Percentiles rank a stretch among this genome's conserved stretches.
These are phyloP conservation scores for Eubucco bourcierii DNA, from an alignment of 2,113 vertebrate species.

Conservation along the genomic window DNA sequence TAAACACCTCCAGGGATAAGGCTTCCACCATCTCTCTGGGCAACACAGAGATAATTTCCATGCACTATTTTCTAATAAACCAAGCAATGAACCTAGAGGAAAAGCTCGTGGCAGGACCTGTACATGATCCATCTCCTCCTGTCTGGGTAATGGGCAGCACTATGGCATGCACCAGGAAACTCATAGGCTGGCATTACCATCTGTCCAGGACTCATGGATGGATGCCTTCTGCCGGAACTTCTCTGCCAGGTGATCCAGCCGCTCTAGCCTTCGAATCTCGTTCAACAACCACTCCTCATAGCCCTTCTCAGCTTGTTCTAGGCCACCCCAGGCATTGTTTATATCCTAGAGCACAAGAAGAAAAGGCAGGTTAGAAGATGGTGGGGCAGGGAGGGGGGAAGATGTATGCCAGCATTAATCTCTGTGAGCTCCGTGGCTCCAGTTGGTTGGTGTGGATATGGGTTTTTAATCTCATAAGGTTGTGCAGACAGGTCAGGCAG, in stretches of 20 bases:
- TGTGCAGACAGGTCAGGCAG: neutral
- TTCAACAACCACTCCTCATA: constrained; percentile 98
- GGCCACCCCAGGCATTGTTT: constrained; percentile 91
- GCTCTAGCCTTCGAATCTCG: constrained; percentile 94
- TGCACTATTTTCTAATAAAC: neutral
- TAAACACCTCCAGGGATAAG: no score
- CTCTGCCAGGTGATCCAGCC: constrained; percentile 96
- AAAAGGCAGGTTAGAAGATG: constrained; percentile 7
- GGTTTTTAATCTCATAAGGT: neutral
- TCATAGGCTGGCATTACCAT: constrained; percentile 77
- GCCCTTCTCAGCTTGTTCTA: constrained; percentile 97
- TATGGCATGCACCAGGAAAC: neutral
- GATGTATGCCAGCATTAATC: neutral
- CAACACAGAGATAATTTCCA: neutral
- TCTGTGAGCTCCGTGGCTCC: neutral
- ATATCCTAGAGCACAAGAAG: constrained; percentile 82
- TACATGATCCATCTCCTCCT: neutral
- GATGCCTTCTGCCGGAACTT: constrained; percentile 98
- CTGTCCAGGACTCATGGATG: constrained; percentile 97
- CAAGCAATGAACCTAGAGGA: neutral
- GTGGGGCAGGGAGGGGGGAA: neutral
- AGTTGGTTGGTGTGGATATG: neutral
- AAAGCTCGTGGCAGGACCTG: neutral
- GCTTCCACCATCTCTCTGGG: no score
- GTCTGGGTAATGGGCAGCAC: neutral